Percentiles rank a stretch among this genome's conserved stretches.
These are phyloP conservation scores for Pangasius mekongensis DNA, from an alignment of 2,797 vertebrate genomes.

Conservation along the genomic window DNA sequence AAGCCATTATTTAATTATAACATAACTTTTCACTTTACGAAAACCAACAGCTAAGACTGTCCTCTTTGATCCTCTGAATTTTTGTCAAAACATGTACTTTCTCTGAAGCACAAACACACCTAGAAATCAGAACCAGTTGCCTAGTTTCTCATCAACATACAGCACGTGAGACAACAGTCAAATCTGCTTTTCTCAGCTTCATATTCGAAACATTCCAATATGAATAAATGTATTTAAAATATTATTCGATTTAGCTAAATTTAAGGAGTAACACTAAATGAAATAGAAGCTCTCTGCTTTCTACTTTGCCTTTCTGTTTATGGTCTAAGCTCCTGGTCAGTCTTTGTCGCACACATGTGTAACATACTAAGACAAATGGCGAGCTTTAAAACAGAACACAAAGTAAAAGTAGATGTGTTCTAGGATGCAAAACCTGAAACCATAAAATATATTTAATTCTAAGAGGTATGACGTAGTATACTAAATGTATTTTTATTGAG, in stretches of 20 bases:
- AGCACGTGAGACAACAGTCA: neutral
- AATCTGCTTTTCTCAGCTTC: neutral
- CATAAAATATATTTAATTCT: constrained; percentile 23
- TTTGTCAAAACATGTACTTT: neutral
- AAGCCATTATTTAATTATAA: neutral
- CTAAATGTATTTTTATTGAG: neutral
- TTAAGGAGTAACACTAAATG: neutral
- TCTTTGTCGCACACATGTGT: constrained; percentile 43
- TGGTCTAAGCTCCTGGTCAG: constrained; percentile 79
- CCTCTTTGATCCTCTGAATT: neutral
- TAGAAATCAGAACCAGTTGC: neutral
- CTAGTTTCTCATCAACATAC: neutral
- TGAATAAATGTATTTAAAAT: neutral
- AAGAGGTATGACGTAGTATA: neutral
- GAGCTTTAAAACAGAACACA: constrained; percentile 48
- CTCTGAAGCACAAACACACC: neutral
- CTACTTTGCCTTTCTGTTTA: constrained; percentile 86
- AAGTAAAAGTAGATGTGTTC: constrained; percentile 33
- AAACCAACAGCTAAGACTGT: neutral
- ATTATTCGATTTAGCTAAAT: neutral
- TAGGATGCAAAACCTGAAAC: constrained; percentile 36
- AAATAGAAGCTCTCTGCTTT: neutral
- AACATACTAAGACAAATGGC: constrained; percentile 43
- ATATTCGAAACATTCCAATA: neutral
- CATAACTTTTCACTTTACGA: neutral